Evolutionary conservation across 2,797 vertebrate species (phyloP), one percentile per base, ranked within the genome.

Genomic region (Huso huso): DNA sequence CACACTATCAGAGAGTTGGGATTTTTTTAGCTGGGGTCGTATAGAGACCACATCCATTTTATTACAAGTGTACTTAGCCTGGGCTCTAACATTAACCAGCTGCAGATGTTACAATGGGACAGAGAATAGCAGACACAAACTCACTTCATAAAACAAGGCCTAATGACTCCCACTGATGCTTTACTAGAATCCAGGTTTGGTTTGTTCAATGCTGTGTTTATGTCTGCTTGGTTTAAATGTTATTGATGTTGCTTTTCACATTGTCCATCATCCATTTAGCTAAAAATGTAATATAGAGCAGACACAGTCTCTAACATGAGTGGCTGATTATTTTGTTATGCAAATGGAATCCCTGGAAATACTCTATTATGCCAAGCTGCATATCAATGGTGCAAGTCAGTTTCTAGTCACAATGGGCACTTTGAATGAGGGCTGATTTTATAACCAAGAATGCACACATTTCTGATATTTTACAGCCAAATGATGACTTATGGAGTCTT

Each of bases 71-170:
- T 67, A 70, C 79, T 86, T 81, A 84, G 83, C 89, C 87, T 86
- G 83, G 76, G 85, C 88, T 87, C 88, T 90, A 90, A 92, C 83
- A 90, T 87, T 90, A 93, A 90, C 84, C 86, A 91, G 78, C 78
- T 87, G 72, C 82, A 89, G 84, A 91, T 89, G 85, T 91, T 85
- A 82, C 78, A 80, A 65, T 81, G 80, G 79, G 80, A 76, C 64
- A 68, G 53, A 83, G 78, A 85, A 88, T 82, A 82, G 78, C 82
- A 86, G 83, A 85, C 83, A 82, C 79, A 65, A 81, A 85, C 81
- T 84, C 82, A 83, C 79, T 90, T 81, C 83, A 87, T 90, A 88
- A 89, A 87, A 85, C 83, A 55, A 73, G 69, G 72, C 71, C 78
- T 75, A 70, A 78, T 71, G 74, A 76, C 77, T 77, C 75, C 69